Percentiles rank a stretch among this genome's conserved stretches.
These are phyloP conservation scores for Tokudaia tokunoshimensis DNA, from an alignment of 2,797 vertebrate species.

Conservation along the genomic window DNA sequence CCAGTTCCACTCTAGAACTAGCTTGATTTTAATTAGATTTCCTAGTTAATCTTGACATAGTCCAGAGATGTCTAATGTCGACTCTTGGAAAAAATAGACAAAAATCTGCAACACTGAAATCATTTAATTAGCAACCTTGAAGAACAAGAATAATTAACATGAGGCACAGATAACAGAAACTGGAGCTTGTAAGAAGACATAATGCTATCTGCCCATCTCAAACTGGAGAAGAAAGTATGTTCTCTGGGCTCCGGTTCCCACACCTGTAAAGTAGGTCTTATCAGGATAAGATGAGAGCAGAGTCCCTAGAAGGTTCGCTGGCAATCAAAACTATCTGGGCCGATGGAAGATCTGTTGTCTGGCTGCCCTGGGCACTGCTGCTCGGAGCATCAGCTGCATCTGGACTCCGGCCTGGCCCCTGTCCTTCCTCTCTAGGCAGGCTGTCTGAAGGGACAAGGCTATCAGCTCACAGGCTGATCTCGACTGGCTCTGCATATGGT, in stretches of 20 bases:
- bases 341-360: background rate
- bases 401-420: background rate
- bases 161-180: background rate
- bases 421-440: background rate
- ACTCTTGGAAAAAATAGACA: constrained; percentile 62
- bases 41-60: constrained; percentile 48
- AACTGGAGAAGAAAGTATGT: background rate
- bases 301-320: constrained; percentile 22
- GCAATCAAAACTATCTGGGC: background rate
- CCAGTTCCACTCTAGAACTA: background rate
- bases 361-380: background rate
- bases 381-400: background rate
- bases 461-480: background rate
- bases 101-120: constrained; percentile 2
- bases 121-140: constrained; percentile 55
- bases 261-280: background rate
- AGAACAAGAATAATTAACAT: constrained; percentile 19
- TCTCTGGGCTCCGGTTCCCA: background rate
- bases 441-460: background rate
- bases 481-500: background rate
- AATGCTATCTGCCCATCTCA: background rate
- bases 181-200: background rate
- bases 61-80: constrained; percentile 43
- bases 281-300: background rate
- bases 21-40: constrained; percentile 37